Evolutionary conservation across 2,113 vertebrate species (phyloP).

Genomic region (Pedionomus torquatus): DNA sequence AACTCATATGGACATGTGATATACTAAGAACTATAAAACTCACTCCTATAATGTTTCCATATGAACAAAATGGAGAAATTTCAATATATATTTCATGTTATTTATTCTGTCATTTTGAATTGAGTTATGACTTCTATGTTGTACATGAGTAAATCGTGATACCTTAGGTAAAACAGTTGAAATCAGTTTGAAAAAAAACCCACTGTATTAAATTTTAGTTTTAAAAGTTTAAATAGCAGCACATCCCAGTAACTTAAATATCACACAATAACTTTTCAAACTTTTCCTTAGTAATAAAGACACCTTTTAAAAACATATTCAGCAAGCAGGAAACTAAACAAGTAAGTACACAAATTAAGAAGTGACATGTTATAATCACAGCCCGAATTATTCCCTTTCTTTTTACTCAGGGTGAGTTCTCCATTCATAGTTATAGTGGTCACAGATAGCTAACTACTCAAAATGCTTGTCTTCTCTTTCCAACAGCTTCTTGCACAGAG

Average conservation of each 20-base stretch:
- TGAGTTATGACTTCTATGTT: not conserved
- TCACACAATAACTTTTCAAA: not conserved
- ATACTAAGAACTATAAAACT: not conserved
- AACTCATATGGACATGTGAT: not conserved
- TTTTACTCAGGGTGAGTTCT: not conserved
- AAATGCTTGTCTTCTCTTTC: not conserved
- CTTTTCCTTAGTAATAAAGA: not conserved
- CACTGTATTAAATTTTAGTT: not conserved
- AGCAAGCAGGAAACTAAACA: not conserved
- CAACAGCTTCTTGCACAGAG: not conserved
- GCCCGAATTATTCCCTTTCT: not conserved
- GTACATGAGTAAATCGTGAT: not conserved
- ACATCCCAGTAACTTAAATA: not conserved
- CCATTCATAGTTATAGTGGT: not conserved
- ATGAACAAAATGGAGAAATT: not conserved
- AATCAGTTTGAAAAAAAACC: not conserved
- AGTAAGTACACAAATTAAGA: not conserved
- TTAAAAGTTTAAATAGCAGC: not conserved
- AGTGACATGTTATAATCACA: not conserved
- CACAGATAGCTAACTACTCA: not conserved
- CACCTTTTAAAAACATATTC: not conserved
- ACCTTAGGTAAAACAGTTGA: not conserved
- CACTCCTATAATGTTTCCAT: not conserved
- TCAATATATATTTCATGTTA: not conserved
- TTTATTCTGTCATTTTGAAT: not conserved